phyloP scores from a whole-genome alignment of 2,888 invertebrate species.

The Mallateleia sp. region DNA sequence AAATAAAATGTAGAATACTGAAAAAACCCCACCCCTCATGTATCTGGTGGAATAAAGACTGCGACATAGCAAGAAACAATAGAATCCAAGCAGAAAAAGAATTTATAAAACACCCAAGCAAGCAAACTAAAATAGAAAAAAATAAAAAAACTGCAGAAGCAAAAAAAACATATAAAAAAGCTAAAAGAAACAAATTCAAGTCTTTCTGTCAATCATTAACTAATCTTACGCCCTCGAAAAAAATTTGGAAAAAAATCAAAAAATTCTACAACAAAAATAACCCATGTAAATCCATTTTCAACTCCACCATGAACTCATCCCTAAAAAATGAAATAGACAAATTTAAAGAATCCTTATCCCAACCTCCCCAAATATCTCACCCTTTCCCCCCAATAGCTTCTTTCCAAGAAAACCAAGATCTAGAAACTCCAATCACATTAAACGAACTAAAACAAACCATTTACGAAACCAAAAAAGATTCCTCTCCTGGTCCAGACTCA shows the following conservation, averaged over 20 bases:
- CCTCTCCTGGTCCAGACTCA: not conserved
- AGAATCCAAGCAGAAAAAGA: slow-evolving; percentile 13
- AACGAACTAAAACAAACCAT: not conserved
- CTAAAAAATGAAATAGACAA: not conserved
- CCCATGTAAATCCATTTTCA: not conserved
- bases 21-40: not conserved
- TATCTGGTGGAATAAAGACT: slow-evolving; percentile 43
- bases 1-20: not conserved
- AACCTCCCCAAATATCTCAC: not conserved
- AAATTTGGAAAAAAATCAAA: not conserved
- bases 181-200: not conserved
- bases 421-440: not conserved
- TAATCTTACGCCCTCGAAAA: not conserved
- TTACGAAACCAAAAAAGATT: not conserved
- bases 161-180: slow-evolving; percentile 2
- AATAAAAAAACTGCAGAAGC: not conserved
- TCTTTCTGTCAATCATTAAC: not conserved
- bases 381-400: not conserved
- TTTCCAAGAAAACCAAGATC: too few species aligned
- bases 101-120: not conserved
- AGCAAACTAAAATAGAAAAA: not conserved
- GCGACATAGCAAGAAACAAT: not conserved
- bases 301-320: not conserved
- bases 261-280: not conserved
- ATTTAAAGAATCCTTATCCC: not conserved